Evolutionary conservation across 37 sponge, comb jelly and placozoan species (phyloP), one percentile per base, ranked within the genome.

Genomic region (Oscarella lobularis): DNA sequence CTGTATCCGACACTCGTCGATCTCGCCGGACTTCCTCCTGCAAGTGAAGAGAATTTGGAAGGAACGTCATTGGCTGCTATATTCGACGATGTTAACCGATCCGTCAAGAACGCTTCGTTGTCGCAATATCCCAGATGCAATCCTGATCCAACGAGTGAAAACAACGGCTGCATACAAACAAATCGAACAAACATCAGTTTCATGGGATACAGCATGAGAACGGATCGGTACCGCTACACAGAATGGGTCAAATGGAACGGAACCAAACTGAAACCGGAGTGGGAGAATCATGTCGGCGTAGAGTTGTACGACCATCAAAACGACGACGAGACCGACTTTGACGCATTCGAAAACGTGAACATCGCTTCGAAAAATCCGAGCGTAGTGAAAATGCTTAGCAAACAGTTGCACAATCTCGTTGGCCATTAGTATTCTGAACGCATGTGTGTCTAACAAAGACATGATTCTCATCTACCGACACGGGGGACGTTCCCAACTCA

Each of bases 131-230:
- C 84, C 1, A 5, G 79, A 5, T 68, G 71, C 31, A 20, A 20
- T 5, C 29, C 29, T 14, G 71, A 34, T 68, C 6, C 29, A 20
- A 68, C 71, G 5, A 35, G 31, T 34, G 6, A 5, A 35, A 35
- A 29, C 4, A 68, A 68, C 33, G 14, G 14, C 60, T 68, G 71
- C 33, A 35, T 32, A 4, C 35, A 35, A 4, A 20, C 4, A 35
- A 29, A 29, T 5, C 6, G 71, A 4, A 68, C 71, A 5, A 5
- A 68, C 4, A 34, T 68, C 33, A 35, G 33, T 4, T 68, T 34
- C 71, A 84, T 84, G 85, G 85, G 85, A 0, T 84, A 84, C 39
- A 75, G 74, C 3, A 55, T 81, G 1, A 69, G 81, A 31, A 73
- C 73, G 0, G 81, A 74, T 54, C 1, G 6, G 33, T 82, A 82